phyloP scores from a whole-genome alignment of 2,113 vertebrate species.

The Phyllostomus discolor region DNA sequence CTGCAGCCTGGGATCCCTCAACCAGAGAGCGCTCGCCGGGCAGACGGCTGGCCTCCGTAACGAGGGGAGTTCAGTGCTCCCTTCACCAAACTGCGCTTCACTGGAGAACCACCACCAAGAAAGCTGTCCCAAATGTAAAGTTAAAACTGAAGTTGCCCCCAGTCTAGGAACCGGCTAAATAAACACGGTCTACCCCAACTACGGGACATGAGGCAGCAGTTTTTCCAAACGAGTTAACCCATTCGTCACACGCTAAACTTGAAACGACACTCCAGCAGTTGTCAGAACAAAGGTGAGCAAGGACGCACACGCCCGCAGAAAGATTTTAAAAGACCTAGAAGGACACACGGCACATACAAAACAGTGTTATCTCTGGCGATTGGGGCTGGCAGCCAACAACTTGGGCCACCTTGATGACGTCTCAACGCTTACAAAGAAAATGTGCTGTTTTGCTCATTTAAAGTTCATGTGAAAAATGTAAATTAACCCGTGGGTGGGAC shows the following conservation, averaged over 20 bases:
- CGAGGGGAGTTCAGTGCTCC: not conserved
- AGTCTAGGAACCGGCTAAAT: not conserved
- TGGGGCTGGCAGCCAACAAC: not conserved
- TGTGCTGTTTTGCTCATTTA: not conserved
- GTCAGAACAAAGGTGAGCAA: not conserved
- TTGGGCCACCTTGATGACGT: not conserved
- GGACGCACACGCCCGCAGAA: not conserved
- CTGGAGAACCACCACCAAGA: not conserved
- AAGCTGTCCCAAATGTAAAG: not conserved
- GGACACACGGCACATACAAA: not conserved
- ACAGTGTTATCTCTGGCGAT: not conserved
- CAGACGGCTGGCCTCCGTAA: not conserved
- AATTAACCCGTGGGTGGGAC: not conserved
- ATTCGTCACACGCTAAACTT: not conserved
- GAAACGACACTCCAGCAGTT: not conserved
- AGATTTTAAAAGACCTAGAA: not conserved
- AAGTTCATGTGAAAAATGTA: not conserved
- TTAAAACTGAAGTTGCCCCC: not conserved
- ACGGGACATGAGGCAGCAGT: not conserved
- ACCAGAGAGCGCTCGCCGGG: not conserved
- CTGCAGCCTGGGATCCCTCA: not conserved
- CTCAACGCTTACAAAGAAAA: not conserved
- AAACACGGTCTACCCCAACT: not conserved
- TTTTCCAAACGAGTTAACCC: not conserved
- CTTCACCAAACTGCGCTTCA: not conserved